Evolutionary conservation across 1,140 invertebrate genomes (phyloP).

Genomic region (Cardiocondyla obscurior): DNA sequence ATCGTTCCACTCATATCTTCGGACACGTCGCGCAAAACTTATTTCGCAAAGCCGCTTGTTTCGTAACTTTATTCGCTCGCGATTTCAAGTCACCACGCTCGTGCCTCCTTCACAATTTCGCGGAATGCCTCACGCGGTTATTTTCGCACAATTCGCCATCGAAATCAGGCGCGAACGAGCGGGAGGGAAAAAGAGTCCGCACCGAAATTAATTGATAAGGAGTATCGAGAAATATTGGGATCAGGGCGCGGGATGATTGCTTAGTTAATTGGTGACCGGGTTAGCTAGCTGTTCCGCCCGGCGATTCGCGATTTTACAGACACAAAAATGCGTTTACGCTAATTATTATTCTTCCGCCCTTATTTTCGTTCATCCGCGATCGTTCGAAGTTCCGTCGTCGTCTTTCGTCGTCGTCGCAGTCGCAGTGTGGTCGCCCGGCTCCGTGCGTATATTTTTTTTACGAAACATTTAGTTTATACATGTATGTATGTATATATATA

Average conservation of each 20-base stretch:
- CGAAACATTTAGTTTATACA: conserved; percentile 64
- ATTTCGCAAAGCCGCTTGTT: background rate
- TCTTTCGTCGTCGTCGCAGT: background rate
- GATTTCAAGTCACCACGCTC: background rate
- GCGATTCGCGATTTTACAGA: conserved; percentile 52
- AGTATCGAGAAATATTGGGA: background rate
- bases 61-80: background rate
- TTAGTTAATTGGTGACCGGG: too few relatives aligned
- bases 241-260: background rate
- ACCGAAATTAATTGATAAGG: background rate
- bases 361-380: background rate
- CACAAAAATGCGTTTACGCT: conserved; percentile 46
- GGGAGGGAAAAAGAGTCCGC: background rate
- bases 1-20: background rate
- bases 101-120: background rate
- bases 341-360: conserved; percentile 26
- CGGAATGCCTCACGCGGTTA: background rate
- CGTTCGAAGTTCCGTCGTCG: background rate
- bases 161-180: background rate
- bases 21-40: background rate
- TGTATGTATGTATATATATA: conserved; percentile 65
- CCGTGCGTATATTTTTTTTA: conserved; percentile 37
- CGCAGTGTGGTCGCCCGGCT: conserved; percentile 18
- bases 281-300: too few relatives aligned
- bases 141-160: background rate